These are phyloP conservation scores for Cephalopholis sonnerati DNA, from an alignment of 2,113 vertebrate genomes.

Conservation along the genomic window DNA sequence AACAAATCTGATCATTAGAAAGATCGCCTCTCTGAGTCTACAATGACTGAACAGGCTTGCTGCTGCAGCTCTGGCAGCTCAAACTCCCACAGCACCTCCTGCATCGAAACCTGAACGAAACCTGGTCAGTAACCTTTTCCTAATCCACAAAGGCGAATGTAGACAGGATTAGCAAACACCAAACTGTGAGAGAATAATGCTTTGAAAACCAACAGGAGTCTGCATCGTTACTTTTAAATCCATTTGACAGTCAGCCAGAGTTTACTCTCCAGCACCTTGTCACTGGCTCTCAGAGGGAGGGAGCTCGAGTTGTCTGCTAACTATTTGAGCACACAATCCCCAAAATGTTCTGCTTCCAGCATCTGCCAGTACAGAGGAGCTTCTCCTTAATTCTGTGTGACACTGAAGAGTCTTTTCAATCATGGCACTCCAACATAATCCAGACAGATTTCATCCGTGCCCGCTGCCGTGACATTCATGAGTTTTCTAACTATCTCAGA, in stretches of 20 bases:
- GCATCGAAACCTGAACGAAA: background rate
- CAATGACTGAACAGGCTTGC: slow-evolving; percentile 10
- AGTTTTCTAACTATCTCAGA: slow-evolving; percentile 16
- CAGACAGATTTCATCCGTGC: slow-evolving; percentile 6
- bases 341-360: slow-evolving; percentile 16
- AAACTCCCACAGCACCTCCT: slow-evolving; percentile 13
- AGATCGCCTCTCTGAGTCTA: background rate
- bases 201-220: slow-evolving; percentile 19
- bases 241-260: slow-evolving; percentile 33
- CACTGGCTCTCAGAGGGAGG: slow-evolving; percentile 15
- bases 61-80: slow-evolving; percentile 12
- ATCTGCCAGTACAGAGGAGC: slow-evolving; percentile 7
- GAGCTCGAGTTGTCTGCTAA: slow-evolving; percentile 11
- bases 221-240: slow-evolving; percentile 31
- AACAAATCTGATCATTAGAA: slow-evolving; percentile 24
- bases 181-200: background rate
- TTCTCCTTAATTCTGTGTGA: background rate
- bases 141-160: slow-evolving; percentile 17
- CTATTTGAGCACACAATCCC: slow-evolving; percentile 11
- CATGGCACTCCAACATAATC: background rate
- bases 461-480: slow-evolving; percentile 1
- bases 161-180: slow-evolving; percentile 7
- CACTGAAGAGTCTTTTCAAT: slow-evolving; percentile 17
- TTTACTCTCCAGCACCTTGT: slow-evolving; percentile 43
- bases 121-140: slow-evolving; percentile 40